A percentile compares a stretch with the other conserved stretches of the same genome.
Evolutionary conservation across 1,140 invertebrate genomes (phyloP).

Genomic region (Eciton burchellii): DNA sequence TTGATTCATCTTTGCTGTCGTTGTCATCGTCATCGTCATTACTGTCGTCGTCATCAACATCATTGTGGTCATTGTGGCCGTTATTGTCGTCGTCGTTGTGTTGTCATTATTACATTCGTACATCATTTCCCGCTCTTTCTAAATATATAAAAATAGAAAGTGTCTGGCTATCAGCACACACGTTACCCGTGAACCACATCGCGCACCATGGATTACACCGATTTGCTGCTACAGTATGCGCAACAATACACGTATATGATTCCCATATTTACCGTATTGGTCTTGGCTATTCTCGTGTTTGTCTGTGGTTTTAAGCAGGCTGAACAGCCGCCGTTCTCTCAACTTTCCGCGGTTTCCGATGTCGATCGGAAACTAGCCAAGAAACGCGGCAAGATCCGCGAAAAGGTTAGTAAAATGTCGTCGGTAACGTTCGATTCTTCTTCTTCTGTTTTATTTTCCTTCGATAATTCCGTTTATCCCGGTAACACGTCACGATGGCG

Average conservation of each 20-base stretch:
- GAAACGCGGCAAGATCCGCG: slow-evolving; percentile 89
- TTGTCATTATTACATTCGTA: slow-evolving; percentile 59
- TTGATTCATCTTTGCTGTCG: slow-evolving; percentile 55
- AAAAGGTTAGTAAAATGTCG: slow-evolving; percentile 87
- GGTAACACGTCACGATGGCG: neutral
- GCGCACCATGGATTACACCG: slow-evolving; percentile 77
- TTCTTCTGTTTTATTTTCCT: neutral
- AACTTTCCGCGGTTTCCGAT: slow-evolving; percentile 86
- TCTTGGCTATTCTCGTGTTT: slow-evolving; percentile 89
- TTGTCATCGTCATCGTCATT: slow-evolving; percentile 43
- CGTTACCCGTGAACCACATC: neutral
- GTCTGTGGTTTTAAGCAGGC: slow-evolving; percentile 90
- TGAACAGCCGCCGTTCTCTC: slow-evolving; percentile 90
- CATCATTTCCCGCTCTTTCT: slow-evolving; percentile 32
- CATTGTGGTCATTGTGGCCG: too few relatives aligned
- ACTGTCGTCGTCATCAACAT: slow-evolving; percentile 34
- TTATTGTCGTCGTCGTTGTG: slow-evolving; percentile 46
- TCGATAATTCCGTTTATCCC: neutral
- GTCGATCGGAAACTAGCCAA: slow-evolving; percentile 89
- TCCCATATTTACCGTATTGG: slow-evolving; percentile 88
- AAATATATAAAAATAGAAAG: neutral
- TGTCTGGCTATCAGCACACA: neutral
- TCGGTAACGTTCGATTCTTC: neutral
- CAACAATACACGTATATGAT: slow-evolving; percentile 80
- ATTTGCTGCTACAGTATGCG: slow-evolving; percentile 83